Evolutionary conservation across 2,113 vertebrate genomes (phyloP).

Genomic region (Todiramphus chloris): DNA sequence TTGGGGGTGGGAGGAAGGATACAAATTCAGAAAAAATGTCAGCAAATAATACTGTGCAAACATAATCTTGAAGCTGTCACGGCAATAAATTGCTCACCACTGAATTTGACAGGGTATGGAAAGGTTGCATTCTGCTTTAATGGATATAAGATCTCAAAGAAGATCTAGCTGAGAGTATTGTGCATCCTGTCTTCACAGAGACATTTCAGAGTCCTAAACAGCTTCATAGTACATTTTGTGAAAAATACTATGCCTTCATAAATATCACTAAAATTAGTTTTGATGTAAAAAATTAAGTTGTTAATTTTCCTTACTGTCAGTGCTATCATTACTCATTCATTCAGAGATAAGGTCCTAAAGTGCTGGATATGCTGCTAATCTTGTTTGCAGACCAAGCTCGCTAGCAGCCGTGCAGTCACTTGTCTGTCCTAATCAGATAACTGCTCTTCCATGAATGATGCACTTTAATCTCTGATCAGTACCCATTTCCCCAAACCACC

Average conservation of each 20-base stretch:
- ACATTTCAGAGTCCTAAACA: not conserved
- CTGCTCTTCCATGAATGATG: not conserved
- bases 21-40: not conserved
- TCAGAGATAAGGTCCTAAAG: not conserved
- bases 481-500: not conserved
- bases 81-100: not conserved
- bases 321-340: not conserved
- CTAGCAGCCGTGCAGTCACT: not conserved
- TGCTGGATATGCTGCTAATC: not conserved
- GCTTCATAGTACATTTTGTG: rapidly evolving
- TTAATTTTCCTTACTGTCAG: not conserved
- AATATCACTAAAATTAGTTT: not conserved
- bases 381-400: not conserved
- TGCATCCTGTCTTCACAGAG: not conserved
- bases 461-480: not conserved
- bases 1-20: not conserved
- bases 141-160: not conserved
- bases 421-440: not conserved
- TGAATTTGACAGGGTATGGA: not conserved
- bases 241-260: not conserved
- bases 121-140: not conserved
- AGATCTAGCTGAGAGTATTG: not conserved
- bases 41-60: not conserved
- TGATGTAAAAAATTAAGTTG: not conserved
- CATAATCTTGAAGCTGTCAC: not conserved